A percentile compares a stretch with the other conserved stretches of the same genome.
These are phyloP conservation scores for Petrocephalus schoutedeni DNA, from an alignment of 2,797 vertebrate species.

Conservation along the genomic window DNA sequence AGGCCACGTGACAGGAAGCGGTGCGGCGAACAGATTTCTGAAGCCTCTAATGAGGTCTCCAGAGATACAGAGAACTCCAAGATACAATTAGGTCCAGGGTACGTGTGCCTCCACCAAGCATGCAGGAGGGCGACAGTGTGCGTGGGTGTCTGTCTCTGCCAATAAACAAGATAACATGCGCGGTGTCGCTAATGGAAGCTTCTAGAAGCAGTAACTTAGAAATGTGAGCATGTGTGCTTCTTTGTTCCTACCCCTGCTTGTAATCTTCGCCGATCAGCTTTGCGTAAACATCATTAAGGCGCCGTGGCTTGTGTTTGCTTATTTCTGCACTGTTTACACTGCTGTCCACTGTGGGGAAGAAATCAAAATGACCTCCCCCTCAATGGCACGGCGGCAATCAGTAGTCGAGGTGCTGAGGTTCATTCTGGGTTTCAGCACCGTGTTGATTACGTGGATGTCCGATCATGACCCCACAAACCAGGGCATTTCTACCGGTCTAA, in stretches of 20 bases:
- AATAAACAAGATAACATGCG: not conserved
- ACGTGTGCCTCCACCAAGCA: conserved; percentile 38
- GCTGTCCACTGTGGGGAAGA: not conserved
- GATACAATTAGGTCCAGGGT: conserved; percentile 62
- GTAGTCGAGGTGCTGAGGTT: not conserved
- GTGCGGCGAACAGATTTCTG: conserved; percentile 62
- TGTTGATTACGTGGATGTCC: not conserved
- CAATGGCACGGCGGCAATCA: not conserved
- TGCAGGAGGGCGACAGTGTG: conserved; percentile 19
- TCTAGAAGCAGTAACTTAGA: not conserved
- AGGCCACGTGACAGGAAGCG: conserved; percentile 40
- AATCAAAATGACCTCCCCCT: not conserved
- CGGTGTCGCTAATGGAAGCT: not conserved
- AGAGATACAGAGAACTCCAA: conserved; percentile 64
- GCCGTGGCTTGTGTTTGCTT: not conserved
- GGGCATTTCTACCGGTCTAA: not conserved
- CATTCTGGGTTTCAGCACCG: not conserved
- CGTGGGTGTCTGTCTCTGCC: not conserved
- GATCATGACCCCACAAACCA: not conserved
- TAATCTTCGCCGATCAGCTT: not conserved
- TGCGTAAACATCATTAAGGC: not conserved
- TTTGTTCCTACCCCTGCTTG: not conserved
- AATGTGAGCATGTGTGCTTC: not conserved
- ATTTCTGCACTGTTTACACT: not conserved
- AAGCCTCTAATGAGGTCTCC: conserved; percentile 72